These are phyloP conservation scores for Lepus europaeus DNA, from an alignment of 2,113 vertebrate genomes.

Conservation along the genomic window DNA sequence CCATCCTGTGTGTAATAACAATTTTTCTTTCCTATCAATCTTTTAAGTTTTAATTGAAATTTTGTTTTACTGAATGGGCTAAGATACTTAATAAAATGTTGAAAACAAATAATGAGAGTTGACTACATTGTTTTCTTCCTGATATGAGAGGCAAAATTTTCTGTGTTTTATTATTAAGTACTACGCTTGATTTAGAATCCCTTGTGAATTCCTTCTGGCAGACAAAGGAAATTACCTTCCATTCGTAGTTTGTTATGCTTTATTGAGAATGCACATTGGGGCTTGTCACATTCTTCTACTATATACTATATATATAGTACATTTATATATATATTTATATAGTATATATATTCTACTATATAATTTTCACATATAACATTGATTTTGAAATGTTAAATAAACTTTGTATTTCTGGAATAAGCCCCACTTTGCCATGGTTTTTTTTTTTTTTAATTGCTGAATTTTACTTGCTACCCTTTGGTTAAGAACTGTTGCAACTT, in stretches of 20 bases:
- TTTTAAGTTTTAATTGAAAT: not conserved
- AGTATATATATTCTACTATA: too few relatives aligned
- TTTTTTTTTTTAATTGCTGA: not conserved
- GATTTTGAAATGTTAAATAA: conserved; percentile 19
- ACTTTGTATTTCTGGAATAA: not conserved
- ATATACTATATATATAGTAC: too few relatives aligned
- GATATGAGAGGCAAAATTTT: not conserved
- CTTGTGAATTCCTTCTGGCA: conserved; percentile 5
- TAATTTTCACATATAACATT: conserved; percentile 11
- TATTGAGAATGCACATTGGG: not conserved
- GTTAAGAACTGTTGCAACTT: conserved; percentile 33
- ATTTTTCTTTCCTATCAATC: not conserved
- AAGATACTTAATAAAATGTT: not conserved
- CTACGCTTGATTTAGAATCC: not conserved
- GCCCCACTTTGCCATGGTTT: not conserved
- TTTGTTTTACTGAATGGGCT: not conserved
- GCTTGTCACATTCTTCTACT: not conserved
- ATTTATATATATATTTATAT: too few relatives aligned
- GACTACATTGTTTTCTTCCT: not conserved
- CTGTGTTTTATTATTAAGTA: not conserved
- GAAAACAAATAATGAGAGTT: not conserved
- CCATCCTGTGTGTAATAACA: not conserved
- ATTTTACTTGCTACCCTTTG: conserved; percentile 49
- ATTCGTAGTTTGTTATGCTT: not conserved
- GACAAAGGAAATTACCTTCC: not conserved